phyloP scores from a whole-genome alignment of 2,113 vertebrate species.

The Boleophthalmus pectinirostris region DNA sequence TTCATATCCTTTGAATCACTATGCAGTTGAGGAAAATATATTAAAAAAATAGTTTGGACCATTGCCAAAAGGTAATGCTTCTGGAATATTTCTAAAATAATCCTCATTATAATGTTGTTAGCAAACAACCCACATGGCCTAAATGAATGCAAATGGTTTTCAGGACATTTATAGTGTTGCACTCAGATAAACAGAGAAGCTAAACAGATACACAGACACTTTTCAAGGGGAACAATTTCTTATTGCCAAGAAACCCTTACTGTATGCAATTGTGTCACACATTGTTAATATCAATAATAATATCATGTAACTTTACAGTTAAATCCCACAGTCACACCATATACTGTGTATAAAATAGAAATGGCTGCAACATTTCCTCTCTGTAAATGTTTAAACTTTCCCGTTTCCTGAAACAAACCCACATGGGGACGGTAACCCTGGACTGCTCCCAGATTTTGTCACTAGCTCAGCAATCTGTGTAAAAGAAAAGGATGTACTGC shows the following conservation, averaged over 20 bases:
- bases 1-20: constrained; percentile 17
- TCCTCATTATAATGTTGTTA: not conserved
- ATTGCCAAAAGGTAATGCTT: constrained; percentile 22
- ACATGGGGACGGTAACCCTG: not conserved
- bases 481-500: not conserved
- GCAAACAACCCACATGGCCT: not conserved
- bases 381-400: constrained; percentile 6
- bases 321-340: not conserved
- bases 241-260: not conserved
- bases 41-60: constrained; percentile 12
- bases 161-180: not conserved
- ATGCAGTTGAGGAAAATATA: constrained; percentile 12
- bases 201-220: not conserved
- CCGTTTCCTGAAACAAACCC: not conserved
- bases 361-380: not conserved
- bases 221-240: not conserved
- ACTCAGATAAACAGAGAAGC: not conserved
- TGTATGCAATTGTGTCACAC: not conserved
- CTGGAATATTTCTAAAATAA: constrained; percentile 18
- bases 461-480: constrained; percentile 6
- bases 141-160: not conserved
- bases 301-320: not conserved
- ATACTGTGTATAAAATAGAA: not conserved
- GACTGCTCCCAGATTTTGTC: not conserved
- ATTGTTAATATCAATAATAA: not conserved